Evolutionary conservation across 2,113 vertebrate genomes (phyloP).

Genomic region (Pelecanoides urinatrix): DNA sequence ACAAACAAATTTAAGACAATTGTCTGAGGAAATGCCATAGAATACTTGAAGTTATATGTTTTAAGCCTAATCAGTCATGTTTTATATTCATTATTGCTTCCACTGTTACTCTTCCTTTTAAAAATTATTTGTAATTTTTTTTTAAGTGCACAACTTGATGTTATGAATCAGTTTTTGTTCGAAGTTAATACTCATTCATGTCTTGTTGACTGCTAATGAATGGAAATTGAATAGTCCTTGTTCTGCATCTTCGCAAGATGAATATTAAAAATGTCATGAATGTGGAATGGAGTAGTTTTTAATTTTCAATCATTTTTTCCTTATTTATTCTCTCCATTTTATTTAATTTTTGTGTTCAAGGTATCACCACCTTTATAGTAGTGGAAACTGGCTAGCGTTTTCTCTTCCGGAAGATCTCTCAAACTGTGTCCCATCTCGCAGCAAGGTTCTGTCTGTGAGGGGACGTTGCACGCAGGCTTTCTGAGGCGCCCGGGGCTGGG

Average conservation of each 20-base stretch:
- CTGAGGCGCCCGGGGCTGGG: accelerated
- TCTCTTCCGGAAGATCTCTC: neutral
- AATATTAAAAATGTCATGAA: constrained; percentile 74
- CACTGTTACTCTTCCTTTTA: constrained; percentile 67
- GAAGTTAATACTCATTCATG: constrained; percentile 72
- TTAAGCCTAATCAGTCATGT: constrained; percentile 61
- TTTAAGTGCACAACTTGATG: constrained; percentile 68
- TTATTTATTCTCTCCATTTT: constrained; percentile 31
- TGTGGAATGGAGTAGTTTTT: constrained; percentile 60
- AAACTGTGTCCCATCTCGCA: neutral
- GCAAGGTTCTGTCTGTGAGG: neutral
- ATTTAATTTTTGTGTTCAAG: constrained; percentile 6
- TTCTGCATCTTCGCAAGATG: constrained; percentile 72
- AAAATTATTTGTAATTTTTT: constrained; percentile 74
- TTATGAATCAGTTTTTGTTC: constrained; percentile 66
- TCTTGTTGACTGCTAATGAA: constrained; percentile 69
- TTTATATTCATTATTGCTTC: constrained; percentile 65
- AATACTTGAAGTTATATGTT: constrained; percentile 79
- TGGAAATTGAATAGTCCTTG: constrained; percentile 69
- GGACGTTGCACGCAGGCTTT: accelerated
- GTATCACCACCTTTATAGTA: neutral
- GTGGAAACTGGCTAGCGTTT: neutral
- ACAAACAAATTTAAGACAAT: constrained; percentile 81
- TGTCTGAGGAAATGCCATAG: constrained; percentile 64
- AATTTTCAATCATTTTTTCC: constrained; percentile 29